Evolutionary conservation across 2,888 invertebrate genomes (phyloP).

Genomic region (Bellardia bayeri): DNA sequence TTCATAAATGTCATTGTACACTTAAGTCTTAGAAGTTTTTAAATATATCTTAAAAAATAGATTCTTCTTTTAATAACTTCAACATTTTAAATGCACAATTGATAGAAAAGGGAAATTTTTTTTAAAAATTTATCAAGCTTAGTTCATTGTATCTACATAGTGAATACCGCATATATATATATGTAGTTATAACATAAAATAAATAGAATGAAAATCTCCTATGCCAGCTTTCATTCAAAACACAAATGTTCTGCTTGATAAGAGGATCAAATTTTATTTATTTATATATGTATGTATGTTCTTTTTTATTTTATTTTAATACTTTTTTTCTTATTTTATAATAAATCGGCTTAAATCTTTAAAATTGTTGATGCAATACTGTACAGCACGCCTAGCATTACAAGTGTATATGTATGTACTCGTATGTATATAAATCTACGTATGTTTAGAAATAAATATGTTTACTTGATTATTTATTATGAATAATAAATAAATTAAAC

Average conservation of each 20-base stretch:
- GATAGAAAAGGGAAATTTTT: too few relatives aligned
- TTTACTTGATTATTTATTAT: not conserved
- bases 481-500: not conserved
- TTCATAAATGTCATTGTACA: too few relatives aligned
- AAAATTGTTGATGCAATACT: constrained; percentile 45
- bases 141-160: too few relatives aligned
- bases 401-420: not conserved
- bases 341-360: constrained; percentile 49
- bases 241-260: constrained; percentile 47
- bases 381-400: not conserved
- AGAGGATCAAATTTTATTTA: constrained; percentile 44
- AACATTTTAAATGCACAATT: too few relatives aligned
- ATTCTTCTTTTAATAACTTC: too few relatives aligned
- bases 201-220: constrained; percentile 8
- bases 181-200: not conserved
- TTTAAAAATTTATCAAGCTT: too few relatives aligned
- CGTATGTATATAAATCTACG: not conserved
- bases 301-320: not conserved
- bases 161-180: not conserved
- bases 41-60: too few relatives aligned
- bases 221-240: constrained; percentile 6
- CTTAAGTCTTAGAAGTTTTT: too few relatives aligned
- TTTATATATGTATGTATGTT: constrained; percentile 3
- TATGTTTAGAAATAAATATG: not conserved
- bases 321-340: constrained; percentile 31